A percentile compares a stretch with the other conserved stretches of the same genome.
phyloP scores from a whole-genome alignment of 2,888 invertebrate genomes.

The Corbicula japonica region DNA sequence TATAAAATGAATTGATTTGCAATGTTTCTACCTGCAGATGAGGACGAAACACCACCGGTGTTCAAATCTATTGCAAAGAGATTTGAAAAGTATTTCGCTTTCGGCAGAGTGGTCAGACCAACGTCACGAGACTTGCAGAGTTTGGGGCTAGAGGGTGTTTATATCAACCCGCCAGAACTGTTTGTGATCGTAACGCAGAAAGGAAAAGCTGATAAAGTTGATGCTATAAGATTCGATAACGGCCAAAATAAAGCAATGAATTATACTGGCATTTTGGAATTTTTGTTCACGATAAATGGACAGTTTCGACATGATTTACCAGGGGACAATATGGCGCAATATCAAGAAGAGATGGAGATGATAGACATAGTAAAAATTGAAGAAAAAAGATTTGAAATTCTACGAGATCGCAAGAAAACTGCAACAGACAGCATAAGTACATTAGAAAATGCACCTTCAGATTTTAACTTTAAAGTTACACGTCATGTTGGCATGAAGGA shows the following conservation, averaged over 20 bases:
- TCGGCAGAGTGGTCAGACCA: slow-evolving; percentile 71
- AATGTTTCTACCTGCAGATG: too few species aligned
- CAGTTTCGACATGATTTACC: slow-evolving; percentile 72
- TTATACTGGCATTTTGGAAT: slow-evolving; percentile 74
- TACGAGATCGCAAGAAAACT: not conserved
- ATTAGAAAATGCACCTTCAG: not conserved
- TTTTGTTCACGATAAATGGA: slow-evolving; percentile 72
- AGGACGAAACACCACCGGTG: slow-evolving; percentile 62
- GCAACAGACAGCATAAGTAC: not conserved
- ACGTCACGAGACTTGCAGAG: slow-evolving; percentile 63
- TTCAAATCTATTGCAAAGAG: slow-evolving; percentile 71
- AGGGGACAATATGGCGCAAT: slow-evolving; percentile 65
- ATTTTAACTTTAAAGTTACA: slow-evolving; percentile 1
- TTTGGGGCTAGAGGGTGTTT: slow-evolving; percentile 66
- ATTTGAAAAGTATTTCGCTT: slow-evolving; percentile 74
- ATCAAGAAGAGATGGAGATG: slow-evolving; percentile 74
- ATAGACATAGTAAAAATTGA: slow-evolving; percentile 72
- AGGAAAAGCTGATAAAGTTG: slow-evolving; percentile 59
- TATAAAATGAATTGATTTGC: too few species aligned
- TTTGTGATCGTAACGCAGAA: slow-evolving; percentile 66
- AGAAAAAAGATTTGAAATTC: slow-evolving; percentile 69
- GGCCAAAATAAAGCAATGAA: slow-evolving; percentile 66
- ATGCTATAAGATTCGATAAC: slow-evolving; percentile 69
- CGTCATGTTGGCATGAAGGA: slow-evolving; percentile 11
- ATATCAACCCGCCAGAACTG: slow-evolving; percentile 66